These are phyloP conservation scores for Lepisosteus osseus DNA, from an alignment of 2,113 vertebrate species.

Conservation along the genomic window DNA sequence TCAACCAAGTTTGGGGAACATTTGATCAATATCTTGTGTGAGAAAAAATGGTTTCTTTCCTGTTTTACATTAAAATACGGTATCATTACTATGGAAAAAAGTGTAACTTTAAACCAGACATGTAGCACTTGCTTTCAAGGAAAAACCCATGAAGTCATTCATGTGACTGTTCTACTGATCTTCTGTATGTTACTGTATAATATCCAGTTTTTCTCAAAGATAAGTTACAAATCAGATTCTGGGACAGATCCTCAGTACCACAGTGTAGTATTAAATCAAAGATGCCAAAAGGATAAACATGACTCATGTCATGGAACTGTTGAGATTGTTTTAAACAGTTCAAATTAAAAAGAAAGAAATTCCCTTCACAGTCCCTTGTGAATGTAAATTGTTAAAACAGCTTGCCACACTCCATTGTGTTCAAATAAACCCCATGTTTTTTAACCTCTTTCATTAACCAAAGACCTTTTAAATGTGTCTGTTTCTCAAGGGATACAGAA, in stretches of 20 bases:
- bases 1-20: too few relatives aligned
- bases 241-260: constrained; percentile 7
- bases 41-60: too few relatives aligned
- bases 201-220: too few relatives aligned
- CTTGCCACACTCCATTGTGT: neutral
- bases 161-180: neutral
- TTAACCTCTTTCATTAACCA: constrained; percentile 22
- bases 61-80: too few relatives aligned
- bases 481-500: constrained; percentile 24
- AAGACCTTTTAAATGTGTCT: constrained; percentile 25
- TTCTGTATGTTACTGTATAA: too few relatives aligned
- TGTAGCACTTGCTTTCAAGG: too few relatives aligned
- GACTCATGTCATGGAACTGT: neutral
- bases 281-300: constrained; percentile 10
- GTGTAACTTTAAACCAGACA: too few relatives aligned
- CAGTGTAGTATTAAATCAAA: neutral
- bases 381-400: constrained; percentile 10
- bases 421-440: neutral
- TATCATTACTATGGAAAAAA: too few relatives aligned
- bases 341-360: constrained; percentile 5
- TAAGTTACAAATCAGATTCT: constrained; percentile 16
- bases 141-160: too few relatives aligned
- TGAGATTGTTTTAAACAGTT: constrained; percentile 16
- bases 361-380: neutral
- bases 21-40: too few relatives aligned